phyloP scores from a whole-genome alignment of 2,113 vertebrate genomes.

The Verasper variegatus region DNA sequence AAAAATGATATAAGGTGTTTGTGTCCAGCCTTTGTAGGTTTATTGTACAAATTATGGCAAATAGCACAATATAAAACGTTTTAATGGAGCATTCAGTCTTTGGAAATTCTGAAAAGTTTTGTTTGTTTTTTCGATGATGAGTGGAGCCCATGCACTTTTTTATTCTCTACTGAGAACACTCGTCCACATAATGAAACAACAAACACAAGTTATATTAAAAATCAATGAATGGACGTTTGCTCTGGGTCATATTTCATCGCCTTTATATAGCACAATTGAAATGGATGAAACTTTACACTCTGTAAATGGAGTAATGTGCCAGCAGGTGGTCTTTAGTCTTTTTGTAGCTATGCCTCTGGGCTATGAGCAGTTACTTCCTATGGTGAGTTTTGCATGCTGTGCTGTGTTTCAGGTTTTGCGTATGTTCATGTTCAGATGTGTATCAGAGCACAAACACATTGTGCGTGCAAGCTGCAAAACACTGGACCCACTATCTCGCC shows the following conservation, averaged over 20 bases:
- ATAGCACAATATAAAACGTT: not conserved
- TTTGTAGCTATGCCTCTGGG: not conserved
- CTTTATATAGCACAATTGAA: constrained; percentile 10
- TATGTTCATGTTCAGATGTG: constrained; percentile 56
- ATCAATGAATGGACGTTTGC: constrained; percentile 26
- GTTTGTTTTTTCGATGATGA: constrained; percentile 38
- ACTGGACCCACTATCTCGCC: constrained; percentile 30
- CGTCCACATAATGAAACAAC: not conserved
- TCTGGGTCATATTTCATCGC: not conserved
- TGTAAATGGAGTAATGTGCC: not conserved
- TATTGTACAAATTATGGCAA: not conserved
- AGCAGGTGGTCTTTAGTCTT: constrained; percentile 24
- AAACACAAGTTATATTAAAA: not conserved
- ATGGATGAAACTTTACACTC: constrained; percentile 22
- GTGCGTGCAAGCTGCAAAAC: constrained; percentile 29
- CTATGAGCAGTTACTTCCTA: constrained; percentile 19
- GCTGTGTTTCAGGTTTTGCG: constrained; percentile 68
- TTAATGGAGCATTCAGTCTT: not conserved
- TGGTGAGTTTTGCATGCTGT: constrained; percentile 72
- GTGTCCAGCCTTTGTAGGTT: not conserved
- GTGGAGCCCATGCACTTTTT: not conserved
- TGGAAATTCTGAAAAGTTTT: not conserved
- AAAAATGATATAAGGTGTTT: not conserved
- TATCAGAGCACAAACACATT: constrained; percentile 54
- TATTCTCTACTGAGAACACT: not conserved